Conservation (phyloP, 2,888 invertebrate species). For the Polyploca ridens region DNA sequence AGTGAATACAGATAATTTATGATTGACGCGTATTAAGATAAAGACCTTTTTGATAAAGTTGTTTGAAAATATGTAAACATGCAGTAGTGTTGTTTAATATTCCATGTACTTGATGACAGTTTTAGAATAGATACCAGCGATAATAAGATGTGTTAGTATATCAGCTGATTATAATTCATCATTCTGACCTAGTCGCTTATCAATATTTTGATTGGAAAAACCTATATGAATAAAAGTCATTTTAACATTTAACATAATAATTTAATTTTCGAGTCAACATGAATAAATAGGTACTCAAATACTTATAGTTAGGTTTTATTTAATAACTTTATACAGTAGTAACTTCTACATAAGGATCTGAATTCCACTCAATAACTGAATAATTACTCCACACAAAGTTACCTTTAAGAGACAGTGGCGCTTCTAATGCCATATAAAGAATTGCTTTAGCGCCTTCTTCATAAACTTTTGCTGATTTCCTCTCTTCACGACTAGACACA, state of each 20-base stretch:
- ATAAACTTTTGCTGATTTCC: constrained; percentile 66
- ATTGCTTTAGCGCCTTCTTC: constrained; percentile 78
- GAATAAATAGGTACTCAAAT: constrained; percentile 17
- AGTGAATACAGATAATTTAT: neutral
- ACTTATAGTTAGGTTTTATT: constrained; percentile 11
- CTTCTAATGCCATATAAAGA: constrained; percentile 73
- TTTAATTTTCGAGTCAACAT: constrained; percentile 17
- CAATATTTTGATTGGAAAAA: too few species aligned
- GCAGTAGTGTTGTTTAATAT: neutral
- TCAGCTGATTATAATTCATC: too few species aligned
- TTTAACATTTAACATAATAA: neutral
- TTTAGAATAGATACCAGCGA: neutral
- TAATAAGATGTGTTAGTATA: neutral
- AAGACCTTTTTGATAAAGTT: neutral
- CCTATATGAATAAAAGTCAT: too few species aligned
- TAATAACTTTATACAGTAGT: constrained; percentile 60
- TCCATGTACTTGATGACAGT: neutral
- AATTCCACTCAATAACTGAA: constrained; percentile 77
- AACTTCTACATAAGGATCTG: constrained; percentile 76
- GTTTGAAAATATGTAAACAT: neutral
- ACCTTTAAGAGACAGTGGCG: constrained; percentile 72
- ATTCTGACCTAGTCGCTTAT: too few species aligned
- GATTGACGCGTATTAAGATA: neutral
- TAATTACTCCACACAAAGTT: constrained; percentile 81
- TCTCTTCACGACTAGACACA: constrained; percentile 59